A percentile compares a stretch with the other conserved stretches of the same genome.
Evolutionary conservation across 2,888 invertebrate species (phyloP).

Genomic region (Cantharis flavilabris): DNA sequence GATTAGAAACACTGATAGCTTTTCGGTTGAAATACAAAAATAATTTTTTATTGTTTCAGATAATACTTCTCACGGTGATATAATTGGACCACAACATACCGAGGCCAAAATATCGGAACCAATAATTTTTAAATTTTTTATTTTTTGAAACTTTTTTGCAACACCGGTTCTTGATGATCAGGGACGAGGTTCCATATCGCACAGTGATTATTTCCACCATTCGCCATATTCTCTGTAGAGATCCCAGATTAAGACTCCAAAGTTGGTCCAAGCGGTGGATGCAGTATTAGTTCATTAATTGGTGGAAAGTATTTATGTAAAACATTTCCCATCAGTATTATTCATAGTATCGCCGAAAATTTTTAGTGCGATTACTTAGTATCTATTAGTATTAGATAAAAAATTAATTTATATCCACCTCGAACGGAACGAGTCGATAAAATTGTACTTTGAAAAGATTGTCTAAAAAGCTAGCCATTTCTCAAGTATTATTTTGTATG

Average conservation of each 20-base stretch:
- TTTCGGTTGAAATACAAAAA: background rate
- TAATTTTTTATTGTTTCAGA: background rate
- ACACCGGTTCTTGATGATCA: conserved; percentile 62
- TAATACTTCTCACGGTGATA: background rate
- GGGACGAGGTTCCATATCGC: conserved; percentile 60
- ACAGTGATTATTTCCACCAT: conserved; percentile 59
- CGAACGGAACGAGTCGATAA: background rate
- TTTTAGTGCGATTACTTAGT: conserved; percentile 1
- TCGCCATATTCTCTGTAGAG: conserved; percentile 60
- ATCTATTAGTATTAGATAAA: conserved; percentile 2
- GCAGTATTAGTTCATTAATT: conserved; percentile 36
- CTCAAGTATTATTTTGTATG: conserved; percentile 14
- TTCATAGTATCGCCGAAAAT: conserved; percentile 9
- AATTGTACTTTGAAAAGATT: conserved; percentile 1
- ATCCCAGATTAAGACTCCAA: conserved; percentile 65
- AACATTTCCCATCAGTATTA: conserved; percentile 20
- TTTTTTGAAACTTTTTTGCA: conserved; percentile 8
- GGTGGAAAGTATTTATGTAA: background rate
- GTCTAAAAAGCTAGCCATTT: conserved; percentile 1
- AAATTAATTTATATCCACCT: background rate
- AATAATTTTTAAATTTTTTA: background rate
- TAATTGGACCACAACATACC: background rate
- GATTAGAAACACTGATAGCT: too few relatives aligned
- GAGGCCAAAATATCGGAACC: background rate
- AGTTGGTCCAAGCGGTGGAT: conserved; percentile 51